Base-by-base conservation (phyloP, 2,113 vertebrate species). In the Erpornis zantholeuca region DNA sequence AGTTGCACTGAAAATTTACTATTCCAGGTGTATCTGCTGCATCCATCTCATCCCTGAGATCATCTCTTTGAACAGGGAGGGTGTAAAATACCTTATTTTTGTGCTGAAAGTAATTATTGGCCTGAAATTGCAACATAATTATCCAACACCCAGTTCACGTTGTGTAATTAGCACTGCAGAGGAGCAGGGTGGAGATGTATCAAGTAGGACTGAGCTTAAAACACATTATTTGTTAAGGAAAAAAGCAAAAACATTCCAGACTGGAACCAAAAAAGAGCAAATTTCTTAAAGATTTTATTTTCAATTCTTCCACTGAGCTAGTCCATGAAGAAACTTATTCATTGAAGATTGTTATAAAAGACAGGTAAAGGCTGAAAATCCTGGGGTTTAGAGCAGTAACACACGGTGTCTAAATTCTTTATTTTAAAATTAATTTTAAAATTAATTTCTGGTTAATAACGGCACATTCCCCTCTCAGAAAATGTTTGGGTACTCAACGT, bases 401-500 rank as follows among this genome's bases (percentile, higher is more conserved):
- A 38, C 22, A 44, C 22, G 23, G 33, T 52, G 33, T 16, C 14
- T 36, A 0, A n/a, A n/a, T n/a, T n/a, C n/a, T n/a, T n/a, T n/a
- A 22, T 53, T 69, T 16, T 3, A 12, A 54, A 42, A 25, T 24
- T 31, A 3, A 19, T 36, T 91, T 75, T 31, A 7, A 72, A 60
- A 45, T 19, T 0, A 66, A 61, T 80, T 69, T 70, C 45, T 69
- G 52, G 64, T 87, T 92, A 81, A 60, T 92, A 94, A 86, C 50
- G 52, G 16, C 70, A n/a, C 23, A 25, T 89, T 96, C 92, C 61
- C 57, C 81, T 70, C 31, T 79, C 57, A 35, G 33, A 63, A 82
- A 64, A 28, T 44, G 42, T 94, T 93, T 92, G 59, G 81, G 31
- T 89, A 19, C 56, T 92, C 50, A 42, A 49, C 82, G 50, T 19